Evolutionary conservation across 2,888 invertebrate genomes (phyloP).

Genomic region (Lithodes maja): DNA sequence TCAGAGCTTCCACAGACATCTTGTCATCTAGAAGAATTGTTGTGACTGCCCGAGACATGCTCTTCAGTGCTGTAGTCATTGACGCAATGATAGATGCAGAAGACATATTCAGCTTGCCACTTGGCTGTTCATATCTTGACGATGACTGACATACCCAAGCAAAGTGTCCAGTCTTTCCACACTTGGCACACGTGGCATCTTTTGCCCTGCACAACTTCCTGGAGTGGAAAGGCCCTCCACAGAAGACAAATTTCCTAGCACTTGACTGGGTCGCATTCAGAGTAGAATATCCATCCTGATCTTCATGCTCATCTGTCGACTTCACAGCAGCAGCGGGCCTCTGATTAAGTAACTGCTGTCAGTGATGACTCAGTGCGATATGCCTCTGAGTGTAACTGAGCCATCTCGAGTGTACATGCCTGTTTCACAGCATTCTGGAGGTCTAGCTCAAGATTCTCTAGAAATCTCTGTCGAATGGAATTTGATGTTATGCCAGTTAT

Average conservation of each 20-base stretch:
- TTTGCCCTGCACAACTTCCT: slow-evolving; percentile 6
- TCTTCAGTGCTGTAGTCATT: slow-evolving; percentile 9
- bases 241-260: background rate
- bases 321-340: too few species aligned
- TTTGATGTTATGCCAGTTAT: too few species aligned
- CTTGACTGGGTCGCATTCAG: background rate
- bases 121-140: background rate
- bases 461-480: too few species aligned
- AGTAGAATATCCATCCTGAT: background rate
- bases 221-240: background rate
- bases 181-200: background rate
- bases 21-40: slow-evolving; percentile 18
- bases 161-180: background rate
- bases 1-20: background rate
- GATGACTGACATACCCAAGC: background rate
- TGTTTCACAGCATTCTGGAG: too few species aligned
- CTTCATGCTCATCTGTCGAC: too few species aligned
- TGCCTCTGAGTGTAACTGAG: too few species aligned
- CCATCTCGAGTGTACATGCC: too few species aligned
- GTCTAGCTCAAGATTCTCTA: too few species aligned
- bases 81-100: background rate
- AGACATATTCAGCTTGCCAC: background rate
- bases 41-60: slow-evolving; percentile 8
- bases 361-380: too few species aligned
- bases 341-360: too few species aligned